Conservation (phyloP, 2,113 vertebrate genomes). For the Tringa solitaria region DNA sequence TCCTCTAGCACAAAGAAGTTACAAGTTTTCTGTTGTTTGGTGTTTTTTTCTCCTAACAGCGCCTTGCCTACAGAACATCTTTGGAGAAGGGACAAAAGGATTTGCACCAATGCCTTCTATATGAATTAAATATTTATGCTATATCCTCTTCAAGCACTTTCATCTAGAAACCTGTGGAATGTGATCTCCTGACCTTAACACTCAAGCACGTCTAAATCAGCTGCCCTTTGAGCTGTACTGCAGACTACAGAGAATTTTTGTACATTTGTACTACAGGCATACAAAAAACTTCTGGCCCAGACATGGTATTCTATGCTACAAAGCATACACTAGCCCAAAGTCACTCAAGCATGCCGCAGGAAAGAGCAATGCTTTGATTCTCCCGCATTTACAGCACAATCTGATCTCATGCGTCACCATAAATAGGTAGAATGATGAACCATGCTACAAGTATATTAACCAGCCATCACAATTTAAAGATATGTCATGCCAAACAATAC, state of each 20-base stretch:
- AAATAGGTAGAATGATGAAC: not conserved
- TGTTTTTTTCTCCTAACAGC: not conserved
- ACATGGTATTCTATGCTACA: not conserved
- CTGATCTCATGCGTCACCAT: not conserved
- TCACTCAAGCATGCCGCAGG: not conserved
- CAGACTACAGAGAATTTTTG: constrained; percentile 15
- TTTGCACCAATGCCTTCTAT: constrained; percentile 25
- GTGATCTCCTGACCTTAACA: constrained; percentile 62
- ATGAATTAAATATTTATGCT: constrained; percentile 62
- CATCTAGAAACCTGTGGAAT: constrained; percentile 57
- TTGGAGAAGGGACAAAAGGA: not conserved
- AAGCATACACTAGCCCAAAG: not conserved
- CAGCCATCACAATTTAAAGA: not conserved
- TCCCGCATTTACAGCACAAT: not conserved
- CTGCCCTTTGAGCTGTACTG: constrained; percentile 45
- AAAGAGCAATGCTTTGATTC: not conserved
- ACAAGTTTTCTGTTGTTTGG: not conserved
- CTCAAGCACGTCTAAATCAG: constrained; percentile 48
- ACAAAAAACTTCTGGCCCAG: not conserved
- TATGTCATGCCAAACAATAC: not conserved
- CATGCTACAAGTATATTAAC: not conserved
- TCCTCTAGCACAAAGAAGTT: constrained; percentile 7
- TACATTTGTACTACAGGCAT: not conserved
- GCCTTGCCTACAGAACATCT: not conserved
- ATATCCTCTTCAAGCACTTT: constrained; percentile 32